phyloP scores from a whole-genome alignment of 2,113 vertebrate genomes.

The Naja naja region DNA sequence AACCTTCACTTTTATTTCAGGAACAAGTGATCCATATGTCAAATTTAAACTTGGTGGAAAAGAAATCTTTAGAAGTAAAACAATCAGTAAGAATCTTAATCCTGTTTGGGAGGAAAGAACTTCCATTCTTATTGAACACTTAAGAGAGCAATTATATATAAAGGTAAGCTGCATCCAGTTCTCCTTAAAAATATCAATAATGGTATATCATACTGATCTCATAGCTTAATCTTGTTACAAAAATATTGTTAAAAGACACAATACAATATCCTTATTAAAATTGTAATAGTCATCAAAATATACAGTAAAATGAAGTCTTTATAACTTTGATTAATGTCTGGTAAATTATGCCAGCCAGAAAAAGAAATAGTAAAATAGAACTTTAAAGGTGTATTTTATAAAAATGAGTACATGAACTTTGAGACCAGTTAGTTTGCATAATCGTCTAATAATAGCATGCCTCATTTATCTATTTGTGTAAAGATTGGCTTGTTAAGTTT shows the following conservation, averaged over 20 bases:
- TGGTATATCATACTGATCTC: background rate
- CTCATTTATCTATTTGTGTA: background rate
- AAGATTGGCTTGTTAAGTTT: background rate
- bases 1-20: slow-evolving; percentile 61
- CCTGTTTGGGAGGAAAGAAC: slow-evolving; percentile 94
- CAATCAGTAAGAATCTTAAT: slow-evolving; percentile 94
- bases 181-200: background rate
- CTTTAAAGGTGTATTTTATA: background rate
- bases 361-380: background rate
- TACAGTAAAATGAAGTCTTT: background rate
- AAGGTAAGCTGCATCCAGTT: slow-evolving; percentile 76
- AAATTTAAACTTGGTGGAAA: slow-evolving; percentile 97
- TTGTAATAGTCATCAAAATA: background rate
- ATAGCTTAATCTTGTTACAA: background rate
- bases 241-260: background rate
- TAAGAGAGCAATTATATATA: slow-evolving; percentile 86
- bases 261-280: background rate
- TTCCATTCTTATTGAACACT: slow-evolving; percentile 80
- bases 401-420: background rate
- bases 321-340: background rate
- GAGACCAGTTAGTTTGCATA: background rate
- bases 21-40: slow-evolving; percentile 96
- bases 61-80: slow-evolving; percentile 96
- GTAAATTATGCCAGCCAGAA: background rate
- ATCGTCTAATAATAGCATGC: background rate